Conservation (phyloP, 2,113 vertebrate species). For the Pogonocichla stellata region DNA sequence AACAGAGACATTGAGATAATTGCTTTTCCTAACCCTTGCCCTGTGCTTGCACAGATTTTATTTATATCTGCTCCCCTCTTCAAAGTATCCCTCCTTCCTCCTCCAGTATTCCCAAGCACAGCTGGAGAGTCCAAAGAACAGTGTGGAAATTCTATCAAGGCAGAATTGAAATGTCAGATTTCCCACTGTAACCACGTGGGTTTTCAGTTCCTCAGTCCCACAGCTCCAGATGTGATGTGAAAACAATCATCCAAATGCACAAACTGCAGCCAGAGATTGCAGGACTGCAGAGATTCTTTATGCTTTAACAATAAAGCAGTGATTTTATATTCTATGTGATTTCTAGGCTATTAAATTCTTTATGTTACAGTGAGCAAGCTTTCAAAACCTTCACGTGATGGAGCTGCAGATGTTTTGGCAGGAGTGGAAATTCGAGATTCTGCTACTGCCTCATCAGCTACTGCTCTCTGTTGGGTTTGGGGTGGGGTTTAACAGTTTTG, state of each 20-base stretch:
- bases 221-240: not conserved
- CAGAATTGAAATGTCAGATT: not conserved
- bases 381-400: not conserved
- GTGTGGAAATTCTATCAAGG: not conserved
- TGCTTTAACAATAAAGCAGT: not conserved
- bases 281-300: not conserved
- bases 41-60: not conserved
- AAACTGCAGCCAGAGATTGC: not conserved
- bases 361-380: not conserved
- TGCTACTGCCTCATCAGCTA: not conserved
- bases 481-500: not conserved
- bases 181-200: not conserved
- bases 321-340: not conserved
- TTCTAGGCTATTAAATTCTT: not conserved
- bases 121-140: not conserved
- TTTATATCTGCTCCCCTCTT: not conserved
- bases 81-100: not conserved
- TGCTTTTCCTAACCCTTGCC: not conserved
- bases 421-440: not conserved
- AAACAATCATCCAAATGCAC: not conserved
- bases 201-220: not conserved
- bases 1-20: not conserved
- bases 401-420: not conserved
- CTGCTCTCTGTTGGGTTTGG: not conserved
- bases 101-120: not conserved